Evolutionary conservation across 2,888 invertebrate genomes (phyloP).

Genomic region (Eristalis arbustorum): DNA sequence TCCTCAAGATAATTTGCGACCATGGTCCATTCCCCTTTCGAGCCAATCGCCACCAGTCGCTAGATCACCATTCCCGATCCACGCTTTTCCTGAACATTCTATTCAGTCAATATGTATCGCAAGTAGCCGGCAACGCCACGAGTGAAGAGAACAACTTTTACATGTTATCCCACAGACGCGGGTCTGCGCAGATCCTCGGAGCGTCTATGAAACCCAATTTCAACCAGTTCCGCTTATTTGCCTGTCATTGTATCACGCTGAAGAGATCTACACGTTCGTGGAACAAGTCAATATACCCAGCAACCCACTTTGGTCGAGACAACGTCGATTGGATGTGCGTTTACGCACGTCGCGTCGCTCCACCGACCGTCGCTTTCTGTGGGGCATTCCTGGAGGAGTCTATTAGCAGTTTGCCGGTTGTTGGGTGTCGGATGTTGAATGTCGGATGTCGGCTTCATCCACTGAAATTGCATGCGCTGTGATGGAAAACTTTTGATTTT

Average conservation of each 20-base stretch:
- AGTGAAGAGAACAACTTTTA: conserved; percentile 41
- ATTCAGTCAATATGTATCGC: not conserved
- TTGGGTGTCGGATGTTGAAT: not conserved
- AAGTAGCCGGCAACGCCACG: not conserved
- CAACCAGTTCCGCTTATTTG: conserved; percentile 46
- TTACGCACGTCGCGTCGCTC: not conserved
- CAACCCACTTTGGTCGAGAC: conserved; percentile 25
- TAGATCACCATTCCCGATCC: not conserved
- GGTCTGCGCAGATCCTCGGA: not conserved
- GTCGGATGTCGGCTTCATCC: conserved; percentile 36
- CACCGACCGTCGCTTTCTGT: not conserved
- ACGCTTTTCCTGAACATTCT: conserved; percentile 18
- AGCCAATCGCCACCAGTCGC: not conserved
- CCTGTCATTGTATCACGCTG: conserved; percentile 1
- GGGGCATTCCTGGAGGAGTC: conserved; percentile 42
- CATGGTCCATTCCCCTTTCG: not conserved
- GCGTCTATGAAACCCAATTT: conserved; percentile 31
- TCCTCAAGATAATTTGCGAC: not conserved
- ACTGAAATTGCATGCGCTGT: conserved; percentile 18
- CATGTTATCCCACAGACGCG: conserved; percentile 27
- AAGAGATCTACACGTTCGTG: not conserved
- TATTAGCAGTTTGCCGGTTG: not conserved
- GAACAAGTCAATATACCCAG: conserved; percentile 32
- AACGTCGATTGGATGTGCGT: not conserved
- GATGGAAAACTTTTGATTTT: conserved; percentile 39